Conservation (phyloP, 2,113 vertebrate species). For the Aspiorhynchus laticeps region DNA sequence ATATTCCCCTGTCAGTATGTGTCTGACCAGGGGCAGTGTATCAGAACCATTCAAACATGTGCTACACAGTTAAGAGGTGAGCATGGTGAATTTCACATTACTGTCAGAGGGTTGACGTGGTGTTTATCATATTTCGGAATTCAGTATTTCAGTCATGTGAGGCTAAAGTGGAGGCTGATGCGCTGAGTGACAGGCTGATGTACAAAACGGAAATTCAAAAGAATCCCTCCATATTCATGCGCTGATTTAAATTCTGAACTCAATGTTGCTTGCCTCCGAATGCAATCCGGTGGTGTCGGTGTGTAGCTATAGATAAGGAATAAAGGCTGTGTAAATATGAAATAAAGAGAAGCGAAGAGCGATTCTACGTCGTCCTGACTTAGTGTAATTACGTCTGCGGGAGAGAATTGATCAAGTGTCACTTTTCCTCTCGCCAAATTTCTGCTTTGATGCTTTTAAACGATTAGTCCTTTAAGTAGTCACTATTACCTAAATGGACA, state of each 20-base stretch:
- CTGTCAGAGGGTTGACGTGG: constrained; percentile 72
- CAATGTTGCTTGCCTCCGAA: constrained; percentile 69
- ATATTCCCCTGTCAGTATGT: constrained; percentile 77
- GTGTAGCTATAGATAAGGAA: constrained; percentile 62
- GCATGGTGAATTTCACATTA: constrained; percentile 74
- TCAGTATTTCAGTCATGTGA: constrained; percentile 76
- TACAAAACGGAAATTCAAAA: constrained; percentile 77
- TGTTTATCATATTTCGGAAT: constrained; percentile 79
- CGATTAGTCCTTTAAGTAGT: background rate
- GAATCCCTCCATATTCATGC: constrained; percentile 80
- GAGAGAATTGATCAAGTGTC: background rate
- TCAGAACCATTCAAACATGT: constrained; percentile 77
- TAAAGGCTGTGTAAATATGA: constrained; percentile 53
- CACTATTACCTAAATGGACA: background rate
- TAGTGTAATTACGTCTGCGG: background rate
- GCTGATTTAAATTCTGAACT: constrained; percentile 79
- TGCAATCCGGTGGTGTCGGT: constrained; percentile 38
- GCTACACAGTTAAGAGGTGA: constrained; percentile 76
- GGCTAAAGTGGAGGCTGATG: constrained; percentile 76
- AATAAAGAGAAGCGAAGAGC: constrained; percentile 20
- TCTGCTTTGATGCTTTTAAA: constrained; percentile 17
- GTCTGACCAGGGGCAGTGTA: constrained; percentile 79
- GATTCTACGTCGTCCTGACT: background rate
- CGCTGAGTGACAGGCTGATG: constrained; percentile 80
- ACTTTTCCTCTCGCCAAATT: background rate